A percentile compares a stretch with the other conserved stretches of the same genome.
phyloP scores from a whole-genome alignment of 2,888 invertebrate species.

The Ochropleura leucogaster region DNA sequence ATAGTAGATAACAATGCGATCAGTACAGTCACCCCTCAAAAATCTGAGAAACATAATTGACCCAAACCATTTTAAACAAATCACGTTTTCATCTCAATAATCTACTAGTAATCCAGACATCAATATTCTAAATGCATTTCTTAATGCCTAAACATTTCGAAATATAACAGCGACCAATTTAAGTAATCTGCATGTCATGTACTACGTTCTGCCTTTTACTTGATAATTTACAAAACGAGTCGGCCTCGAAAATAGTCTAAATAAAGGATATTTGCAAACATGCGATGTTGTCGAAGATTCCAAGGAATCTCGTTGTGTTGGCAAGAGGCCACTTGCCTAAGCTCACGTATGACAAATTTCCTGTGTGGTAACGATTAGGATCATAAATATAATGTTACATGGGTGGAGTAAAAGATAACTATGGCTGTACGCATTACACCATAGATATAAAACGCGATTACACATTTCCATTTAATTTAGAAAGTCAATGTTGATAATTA shows the following conservation, averaged over 20 bases:
- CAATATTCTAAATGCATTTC: conserved; percentile 37
- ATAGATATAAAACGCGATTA: neutral
- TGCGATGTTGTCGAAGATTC: conserved; percentile 6
- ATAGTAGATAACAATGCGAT: neutral
- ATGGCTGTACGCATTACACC: conserved; percentile 5
- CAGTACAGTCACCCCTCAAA: neutral
- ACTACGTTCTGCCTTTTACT: conserved; percentile 55
- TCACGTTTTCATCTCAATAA: conserved; percentile 39
- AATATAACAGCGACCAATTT: conserved; percentile 45
- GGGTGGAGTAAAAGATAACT: conserved; percentile 17
- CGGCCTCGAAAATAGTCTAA: conserved; percentile 52
- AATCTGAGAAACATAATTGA: neutral
- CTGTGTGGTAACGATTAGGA: conserved; percentile 23
- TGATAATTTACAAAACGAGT: conserved; percentile 47
- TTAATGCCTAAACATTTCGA: conserved; percentile 35
- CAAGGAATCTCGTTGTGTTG: neutral
- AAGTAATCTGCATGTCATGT: conserved; percentile 48
- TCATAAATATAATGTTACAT: conserved; percentile 34
- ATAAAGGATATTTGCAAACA: conserved; percentile 50
- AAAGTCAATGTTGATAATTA: neutral
- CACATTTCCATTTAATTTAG: neutral
- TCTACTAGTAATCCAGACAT: conserved; percentile 20
- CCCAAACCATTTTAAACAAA: conserved; percentile 13
- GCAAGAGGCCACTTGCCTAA: neutral
- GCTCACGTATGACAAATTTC: conserved; percentile 11